Evolutionary conservation across 2,888 invertebrate species (phyloP).

Genomic region (Stenurella melanura): DNA sequence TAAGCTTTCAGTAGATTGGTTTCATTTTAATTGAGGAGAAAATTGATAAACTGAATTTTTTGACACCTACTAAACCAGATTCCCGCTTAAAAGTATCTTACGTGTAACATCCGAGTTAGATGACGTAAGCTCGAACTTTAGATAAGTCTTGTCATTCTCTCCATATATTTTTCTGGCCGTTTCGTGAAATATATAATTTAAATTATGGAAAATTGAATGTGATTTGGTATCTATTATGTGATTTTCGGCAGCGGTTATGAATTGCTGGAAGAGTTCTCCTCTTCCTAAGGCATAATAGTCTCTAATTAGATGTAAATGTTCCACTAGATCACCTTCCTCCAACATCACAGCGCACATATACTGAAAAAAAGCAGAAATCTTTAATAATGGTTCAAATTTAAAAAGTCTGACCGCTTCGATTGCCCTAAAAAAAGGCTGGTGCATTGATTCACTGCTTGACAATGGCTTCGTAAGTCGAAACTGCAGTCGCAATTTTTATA

Average conservation of each 20-base stretch:
- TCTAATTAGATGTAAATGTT: conserved; percentile 87
- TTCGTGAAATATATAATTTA: conserved; percentile 70
- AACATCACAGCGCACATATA: conserved; percentile 90
- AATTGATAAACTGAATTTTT: too few relatives aligned
- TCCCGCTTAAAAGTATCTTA: too few relatives aligned
- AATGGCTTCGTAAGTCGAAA: too few relatives aligned
- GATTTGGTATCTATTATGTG: conserved; percentile 72
- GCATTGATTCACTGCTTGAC: too few relatives aligned
- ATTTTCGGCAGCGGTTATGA: conserved; percentile 78
- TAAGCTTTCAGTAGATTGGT: too few relatives aligned
- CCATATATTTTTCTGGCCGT: conserved; percentile 71
- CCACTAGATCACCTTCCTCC: conserved; percentile 87
- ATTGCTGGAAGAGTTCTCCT: conserved; percentile 92
- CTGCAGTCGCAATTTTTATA: too few relatives aligned
- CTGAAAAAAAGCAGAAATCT: conserved; percentile 69
- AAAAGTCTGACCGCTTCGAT: too few relatives aligned
- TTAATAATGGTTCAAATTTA: too few relatives aligned
- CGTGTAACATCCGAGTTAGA: conserved; percentile 55
- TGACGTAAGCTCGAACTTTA: conserved; percentile 67
- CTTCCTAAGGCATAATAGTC: conserved; percentile 92
- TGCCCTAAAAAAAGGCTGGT: too few relatives aligned
- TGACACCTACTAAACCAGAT: too few relatives aligned
- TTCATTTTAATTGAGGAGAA: too few relatives aligned
- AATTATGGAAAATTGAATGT: conserved; percentile 65
- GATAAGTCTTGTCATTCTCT: conserved; percentile 69